Conservation (phyloP, 2,888 invertebrate species). For the Corythucha ciliata region DNA sequence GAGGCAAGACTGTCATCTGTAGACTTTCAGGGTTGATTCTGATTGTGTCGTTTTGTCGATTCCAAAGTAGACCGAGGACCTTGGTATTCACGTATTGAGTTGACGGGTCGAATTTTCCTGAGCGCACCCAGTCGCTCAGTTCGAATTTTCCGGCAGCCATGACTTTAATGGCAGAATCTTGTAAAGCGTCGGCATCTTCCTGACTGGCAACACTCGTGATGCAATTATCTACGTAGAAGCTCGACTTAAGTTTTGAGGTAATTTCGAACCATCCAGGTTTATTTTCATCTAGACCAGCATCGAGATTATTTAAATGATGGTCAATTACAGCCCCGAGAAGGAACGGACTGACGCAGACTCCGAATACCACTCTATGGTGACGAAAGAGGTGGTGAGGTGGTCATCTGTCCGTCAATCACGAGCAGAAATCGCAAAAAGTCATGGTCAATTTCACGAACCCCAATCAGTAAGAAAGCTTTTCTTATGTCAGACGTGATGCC, state of each 20-base stretch:
- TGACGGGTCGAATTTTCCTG: background rate
- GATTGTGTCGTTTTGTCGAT: conserved; percentile 18
- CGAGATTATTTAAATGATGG: conserved; percentile 12
- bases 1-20: conserved; percentile 12
- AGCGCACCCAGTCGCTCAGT: conserved; percentile 21
- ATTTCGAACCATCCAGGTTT: no score
- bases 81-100: conserved; percentile 4
- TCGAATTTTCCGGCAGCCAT: conserved; percentile 21
- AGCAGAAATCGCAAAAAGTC: conserved; percentile 36
- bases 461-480: conserved; percentile 38
- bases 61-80: conserved; percentile 23
- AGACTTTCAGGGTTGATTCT: conserved; percentile 4
- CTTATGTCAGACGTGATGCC: conserved; percentile 33
- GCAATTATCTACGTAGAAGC: conserved; percentile 19
- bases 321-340: conserved; percentile 19
- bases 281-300: background rate
- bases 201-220: background rate
- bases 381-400: conserved; percentile 9
- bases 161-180: background rate
- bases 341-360: conserved; percentile 23
- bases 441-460: conserved; percentile 33
- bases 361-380: conserved; percentile 24
- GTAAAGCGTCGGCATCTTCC: background rate
- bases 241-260: no score
- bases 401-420: conserved; percentile 24